Conservation (phyloP, 2,797 vertebrate genomes). For the Champsocephalus gunnari region DNA sequence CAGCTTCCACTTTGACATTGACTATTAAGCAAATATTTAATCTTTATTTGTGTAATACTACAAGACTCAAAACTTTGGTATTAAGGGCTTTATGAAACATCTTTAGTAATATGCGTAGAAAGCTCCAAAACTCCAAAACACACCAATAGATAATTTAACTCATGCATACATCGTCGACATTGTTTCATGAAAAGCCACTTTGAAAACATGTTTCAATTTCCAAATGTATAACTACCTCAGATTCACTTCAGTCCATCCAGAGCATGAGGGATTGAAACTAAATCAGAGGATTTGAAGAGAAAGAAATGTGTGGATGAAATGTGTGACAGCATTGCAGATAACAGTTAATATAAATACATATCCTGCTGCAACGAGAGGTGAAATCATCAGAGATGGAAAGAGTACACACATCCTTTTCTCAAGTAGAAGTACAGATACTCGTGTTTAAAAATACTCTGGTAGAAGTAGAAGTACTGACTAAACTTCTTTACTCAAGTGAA, state of each 20-base stretch:
- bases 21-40: conserved; percentile 20
- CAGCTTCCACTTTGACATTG: conserved; percentile 34
- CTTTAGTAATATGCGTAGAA: background rate
- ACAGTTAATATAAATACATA: no score
- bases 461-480: no score
- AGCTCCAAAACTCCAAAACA: background rate
- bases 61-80: background rate
- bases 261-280: background rate
- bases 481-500: no score
- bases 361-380: no score
- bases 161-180: background rate
- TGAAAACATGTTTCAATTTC: background rate
- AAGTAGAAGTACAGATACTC: no score
- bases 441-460: no score
- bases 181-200: background rate
- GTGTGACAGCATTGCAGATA: no score
- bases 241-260: background rate
- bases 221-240: background rate
- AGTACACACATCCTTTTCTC: no score
- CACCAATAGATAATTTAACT: background rate
- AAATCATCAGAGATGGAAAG: no score
- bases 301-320: background rate
- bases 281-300: background rate
- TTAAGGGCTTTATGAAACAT: conserved; percentile 2
- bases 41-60: conserved; percentile 26